Conservation (phyloP, 1,140 invertebrate species). For the Micrasema longulum region DNA sequence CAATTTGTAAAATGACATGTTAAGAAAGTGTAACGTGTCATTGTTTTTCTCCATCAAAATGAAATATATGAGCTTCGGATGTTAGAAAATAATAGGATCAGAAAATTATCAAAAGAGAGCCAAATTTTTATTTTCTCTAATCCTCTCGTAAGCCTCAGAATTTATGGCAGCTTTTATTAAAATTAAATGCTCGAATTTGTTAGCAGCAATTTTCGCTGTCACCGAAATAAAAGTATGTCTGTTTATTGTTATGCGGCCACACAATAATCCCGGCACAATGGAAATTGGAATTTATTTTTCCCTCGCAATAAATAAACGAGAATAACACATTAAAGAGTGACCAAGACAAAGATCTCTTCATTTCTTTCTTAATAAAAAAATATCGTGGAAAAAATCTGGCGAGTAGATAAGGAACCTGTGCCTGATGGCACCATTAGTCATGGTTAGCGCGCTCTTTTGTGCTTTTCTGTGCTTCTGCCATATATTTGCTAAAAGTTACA, state of each 20-base stretch:
- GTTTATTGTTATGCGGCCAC: conserved; percentile 38
- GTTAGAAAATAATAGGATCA: too few relatives aligned
- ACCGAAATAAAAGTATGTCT: conserved; percentile 34
- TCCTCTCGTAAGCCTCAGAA: conserved; percentile 8
- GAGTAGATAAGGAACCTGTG: conserved; percentile 28
- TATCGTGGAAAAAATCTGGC: conserved; percentile 28
- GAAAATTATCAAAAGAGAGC: too few relatives aligned
- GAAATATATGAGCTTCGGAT: too few relatives aligned
- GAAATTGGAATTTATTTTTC: conserved; percentile 40
- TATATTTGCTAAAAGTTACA: not conserved
- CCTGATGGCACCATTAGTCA: conserved; percentile 25
- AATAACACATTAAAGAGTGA: conserved; percentile 41
- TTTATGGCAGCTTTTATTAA: conserved; percentile 31
- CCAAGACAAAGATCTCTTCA: conserved; percentile 37
- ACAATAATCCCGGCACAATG: conserved; percentile 31
- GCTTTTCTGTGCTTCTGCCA: not conserved
- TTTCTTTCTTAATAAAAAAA: conserved; percentile 41
- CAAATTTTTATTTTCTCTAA: conserved; percentile 23
- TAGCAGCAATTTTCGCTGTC: conserved; percentile 30
- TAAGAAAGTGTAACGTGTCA: too few relatives aligned
- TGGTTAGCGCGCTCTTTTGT: conserved; percentile 22
- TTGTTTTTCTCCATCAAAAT: too few relatives aligned
- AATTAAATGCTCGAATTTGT: conserved; percentile 24
- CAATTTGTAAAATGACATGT: too few relatives aligned
- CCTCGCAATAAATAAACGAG: conserved; percentile 35